A percentile compares a stretch with the other conserved stretches of the same genome.
These are phyloP conservation scores for Marasmarcha lunaedactyla DNA, from an alignment of 2,888 invertebrate genomes.

Conservation along the genomic window DNA sequence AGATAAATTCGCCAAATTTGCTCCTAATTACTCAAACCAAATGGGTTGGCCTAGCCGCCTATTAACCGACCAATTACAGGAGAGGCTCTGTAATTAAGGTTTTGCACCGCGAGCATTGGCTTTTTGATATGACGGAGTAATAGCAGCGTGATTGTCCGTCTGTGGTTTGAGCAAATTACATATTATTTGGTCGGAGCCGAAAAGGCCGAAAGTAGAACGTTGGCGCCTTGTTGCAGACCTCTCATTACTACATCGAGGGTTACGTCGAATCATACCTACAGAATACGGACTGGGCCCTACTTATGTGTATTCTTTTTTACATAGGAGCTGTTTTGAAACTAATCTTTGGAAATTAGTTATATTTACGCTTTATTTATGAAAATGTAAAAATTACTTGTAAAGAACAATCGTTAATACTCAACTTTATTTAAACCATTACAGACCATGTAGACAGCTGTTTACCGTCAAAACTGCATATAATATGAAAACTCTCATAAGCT, in stretches of 20 bases:
- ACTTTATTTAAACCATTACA: too few relatives aligned
- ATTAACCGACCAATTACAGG: slow-evolving; percentile 23
- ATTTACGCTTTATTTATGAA: too few relatives aligned
- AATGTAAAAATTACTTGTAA: too few relatives aligned
- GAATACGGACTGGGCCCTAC: slow-evolving; percentile 25
- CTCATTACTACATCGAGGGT: slow-evolving; percentile 50
- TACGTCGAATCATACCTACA: slow-evolving; percentile 30
- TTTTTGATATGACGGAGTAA: slow-evolving; percentile 14
- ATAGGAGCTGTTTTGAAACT: too few relatives aligned
- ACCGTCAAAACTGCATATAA: too few relatives aligned
- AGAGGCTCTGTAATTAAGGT: slow-evolving; percentile 24
- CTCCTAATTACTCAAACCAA: slow-evolving; percentile 24
- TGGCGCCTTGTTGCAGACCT: slow-evolving; percentile 52
- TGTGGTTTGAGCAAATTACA: slow-evolving; percentile 50
- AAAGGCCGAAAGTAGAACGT: slow-evolving; percentile 39
- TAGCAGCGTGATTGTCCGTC: slow-evolving; percentile 35
- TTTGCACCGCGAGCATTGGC: slow-evolving; percentile 6
- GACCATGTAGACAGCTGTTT: too few relatives aligned
- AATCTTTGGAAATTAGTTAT: too few relatives aligned
- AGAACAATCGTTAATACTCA: too few relatives aligned
- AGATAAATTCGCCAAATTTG: slow-evolving; percentile 33
- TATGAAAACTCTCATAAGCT: too few relatives aligned
- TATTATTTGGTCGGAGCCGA: slow-evolving; percentile 37
- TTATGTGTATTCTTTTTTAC: too few relatives aligned
- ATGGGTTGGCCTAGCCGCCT: slow-evolving; percentile 22